Evolutionary conservation across 1,140 invertebrate species (phyloP), one percentile per base, ranked within the genome.

Genomic region (Drosophila eugracilis): DNA sequence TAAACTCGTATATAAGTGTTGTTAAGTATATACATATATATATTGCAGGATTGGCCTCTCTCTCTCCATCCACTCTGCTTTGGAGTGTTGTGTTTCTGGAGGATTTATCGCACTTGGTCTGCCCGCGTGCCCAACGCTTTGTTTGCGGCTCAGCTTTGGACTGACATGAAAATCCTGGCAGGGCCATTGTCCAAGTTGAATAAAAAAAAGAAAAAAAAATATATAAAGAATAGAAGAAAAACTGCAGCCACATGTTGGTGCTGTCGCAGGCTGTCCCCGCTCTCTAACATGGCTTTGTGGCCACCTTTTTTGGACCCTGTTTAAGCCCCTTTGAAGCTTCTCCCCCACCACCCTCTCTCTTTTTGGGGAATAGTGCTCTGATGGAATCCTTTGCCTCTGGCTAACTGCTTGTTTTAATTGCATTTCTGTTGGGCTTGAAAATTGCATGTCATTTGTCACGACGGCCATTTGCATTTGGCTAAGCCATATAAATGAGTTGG

Each of bases 101-200:
- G 81, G 77, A 85, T 85, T 85, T 85, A 86, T 85, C 81, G 81
- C 81, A 86, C 81, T 85, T 86, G 81, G 65, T 62, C 73, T 79
- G 72, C 72, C 37, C 17, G 57, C 71, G 45, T 28, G 62, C 24
- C 65, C 57, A 62, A 53, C 77, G 77, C 81, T 85, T 85, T 86
- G 81, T 86, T 85, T 85, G 81, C 67, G 77, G 73, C 66, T 58
- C 67, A 65, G 63, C 75, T 72, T 70, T 75, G 42, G 57, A 73
- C 73, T 85, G 81, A 85, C 81, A 81, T 72, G 62, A 86, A 85
- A 85, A 85, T 85, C 81, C 81, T 60, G 70, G 76, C 81, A 75
- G 58, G 45, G 83, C 69, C 73, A 67, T 60, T 70, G 60, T 77
- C 59, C 74, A 66, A 14, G 59, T 15, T 1, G 44, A 24, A 41